Evolutionary conservation across 2,888 invertebrate species (phyloP).

Genomic region (Lepeophtheirus nordmannii): DNA sequence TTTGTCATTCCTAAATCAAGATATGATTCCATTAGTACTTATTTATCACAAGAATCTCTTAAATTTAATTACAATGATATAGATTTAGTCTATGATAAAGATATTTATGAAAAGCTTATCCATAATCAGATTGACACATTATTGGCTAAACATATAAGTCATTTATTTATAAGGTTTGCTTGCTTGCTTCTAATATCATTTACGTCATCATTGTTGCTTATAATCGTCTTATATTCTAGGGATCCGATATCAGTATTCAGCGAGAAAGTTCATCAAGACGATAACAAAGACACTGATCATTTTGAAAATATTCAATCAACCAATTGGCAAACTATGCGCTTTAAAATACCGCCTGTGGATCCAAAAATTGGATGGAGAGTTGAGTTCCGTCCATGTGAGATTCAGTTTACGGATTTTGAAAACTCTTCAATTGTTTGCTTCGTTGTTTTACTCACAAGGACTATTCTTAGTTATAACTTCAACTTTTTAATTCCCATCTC

Average conservation of each 20-base stretch:
- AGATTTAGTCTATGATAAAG: slow-evolving; percentile 57
- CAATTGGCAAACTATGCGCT: slow-evolving; percentile 98
- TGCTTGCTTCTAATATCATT: neutral
- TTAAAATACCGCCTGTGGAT: slow-evolving; percentile 92
- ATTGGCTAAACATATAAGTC: slow-evolving; percentile 86
- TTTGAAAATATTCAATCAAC: slow-evolving; percentile 99
- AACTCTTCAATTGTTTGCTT: slow-evolving; percentile 98
- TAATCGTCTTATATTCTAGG: slow-evolving; percentile 12
- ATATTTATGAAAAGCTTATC: slow-evolving; percentile 61
- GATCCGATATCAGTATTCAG: slow-evolving; percentile 88
- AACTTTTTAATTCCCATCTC: slow-evolving; percentile 87
- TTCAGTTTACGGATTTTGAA: slow-evolving; percentile 97
- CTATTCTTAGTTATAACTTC: slow-evolving; percentile 85
- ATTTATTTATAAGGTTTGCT: slow-evolving; percentile 69
- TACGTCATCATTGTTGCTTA: neutral
- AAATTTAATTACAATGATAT: slow-evolving; percentile 26
- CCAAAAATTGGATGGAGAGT: slow-evolving; percentile 97
- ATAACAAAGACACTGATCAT: slow-evolving; percentile 84
- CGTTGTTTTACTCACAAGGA: slow-evolving; percentile 85
- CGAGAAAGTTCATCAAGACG: slow-evolving; percentile 86
- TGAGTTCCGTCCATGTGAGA: slow-evolving; percentile 95
- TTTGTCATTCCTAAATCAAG: slow-evolving; percentile 77
- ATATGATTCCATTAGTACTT: slow-evolving; percentile 94
- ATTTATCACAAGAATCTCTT: slow-evolving; percentile 48
- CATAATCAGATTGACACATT: slow-evolving; percentile 81